Conservation (phyloP, 2,797 vertebrate species). For the Pseudochirops corinnae region DNA sequence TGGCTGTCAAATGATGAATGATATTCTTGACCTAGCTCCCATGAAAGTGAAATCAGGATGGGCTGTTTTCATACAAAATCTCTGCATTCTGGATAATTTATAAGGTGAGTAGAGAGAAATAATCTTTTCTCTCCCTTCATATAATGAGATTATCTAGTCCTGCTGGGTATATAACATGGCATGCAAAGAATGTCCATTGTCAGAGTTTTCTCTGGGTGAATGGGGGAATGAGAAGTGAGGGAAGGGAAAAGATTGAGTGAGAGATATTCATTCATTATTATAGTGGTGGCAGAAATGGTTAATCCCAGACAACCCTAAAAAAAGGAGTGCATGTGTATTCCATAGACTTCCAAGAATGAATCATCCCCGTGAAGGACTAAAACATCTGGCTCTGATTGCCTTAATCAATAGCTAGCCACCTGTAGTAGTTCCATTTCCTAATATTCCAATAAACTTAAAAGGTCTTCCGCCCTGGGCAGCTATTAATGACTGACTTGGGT, state of each 20-base stretch:
- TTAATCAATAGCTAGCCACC: background rate
- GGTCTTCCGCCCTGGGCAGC: background rate
- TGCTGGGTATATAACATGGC: background rate
- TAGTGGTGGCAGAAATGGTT: background rate
- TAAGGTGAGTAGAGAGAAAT: background rate
- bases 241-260: background rate
- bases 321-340: background rate
- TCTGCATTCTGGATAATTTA: background rate
- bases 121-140: background rate
- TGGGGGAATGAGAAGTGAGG: background rate
- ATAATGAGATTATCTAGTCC: background rate
- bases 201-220: background rate
- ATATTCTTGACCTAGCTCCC: background rate
- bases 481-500: background rate
- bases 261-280: background rate
- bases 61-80: background rate
- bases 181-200: background rate
- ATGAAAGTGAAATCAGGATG: background rate
- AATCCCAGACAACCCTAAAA: background rate
- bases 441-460: background rate
- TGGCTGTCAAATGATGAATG: background rate
- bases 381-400: background rate
- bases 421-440: background rate
- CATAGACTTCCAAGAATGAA: background rate
- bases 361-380: background rate